A percentile compares a stretch with the other conserved stretches of the same genome.
Conservation (phyloP, 2,797 vertebrate genomes). For the Triplophysa bombifrons region DNA sequence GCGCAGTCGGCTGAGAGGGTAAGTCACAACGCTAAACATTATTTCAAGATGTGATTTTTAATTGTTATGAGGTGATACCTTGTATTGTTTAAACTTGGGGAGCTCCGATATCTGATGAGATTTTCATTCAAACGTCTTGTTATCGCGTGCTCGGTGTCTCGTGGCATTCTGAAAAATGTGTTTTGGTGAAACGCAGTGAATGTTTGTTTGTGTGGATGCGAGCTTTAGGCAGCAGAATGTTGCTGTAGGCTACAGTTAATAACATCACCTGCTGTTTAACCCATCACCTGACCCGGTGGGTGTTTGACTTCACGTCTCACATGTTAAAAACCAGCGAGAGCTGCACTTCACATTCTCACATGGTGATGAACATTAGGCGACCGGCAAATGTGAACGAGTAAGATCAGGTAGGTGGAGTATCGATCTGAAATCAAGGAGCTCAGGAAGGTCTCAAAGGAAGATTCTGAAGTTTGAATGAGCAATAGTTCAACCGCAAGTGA, state of each 20-base stretch:
- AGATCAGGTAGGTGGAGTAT: slow-evolving; percentile 9
- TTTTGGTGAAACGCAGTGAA: too few species aligned
- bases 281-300: slow-evolving; percentile 11
- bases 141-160: too few species aligned
- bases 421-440: not conserved
- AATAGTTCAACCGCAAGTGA: not conserved
- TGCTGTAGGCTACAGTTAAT: slow-evolving; percentile 40
- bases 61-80: too few species aligned
- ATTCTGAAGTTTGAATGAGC: slow-evolving; percentile 13
- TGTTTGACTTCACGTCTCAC: not conserved
- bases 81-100: too few species aligned
- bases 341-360: not conserved
- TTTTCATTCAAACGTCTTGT: too few species aligned
- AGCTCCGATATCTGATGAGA: too few species aligned
- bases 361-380: not conserved
- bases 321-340: slow-evolving; percentile 12
- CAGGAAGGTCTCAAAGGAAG: not conserved
- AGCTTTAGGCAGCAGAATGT: not conserved
- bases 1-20: slow-evolving; percentile 11
- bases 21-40: slow-evolving; percentile 75
- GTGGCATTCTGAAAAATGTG: too few species aligned
- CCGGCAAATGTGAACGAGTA: slow-evolving; percentile 11
- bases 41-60: too few species aligned
- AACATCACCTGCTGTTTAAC: slow-evolving; percentile 28
- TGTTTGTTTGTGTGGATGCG: not conserved